Evolutionary conservation across 2,113 vertebrate species (phyloP), one percentile per base, ranked within the genome.

Genomic region (Callionymus lyra): DNA sequence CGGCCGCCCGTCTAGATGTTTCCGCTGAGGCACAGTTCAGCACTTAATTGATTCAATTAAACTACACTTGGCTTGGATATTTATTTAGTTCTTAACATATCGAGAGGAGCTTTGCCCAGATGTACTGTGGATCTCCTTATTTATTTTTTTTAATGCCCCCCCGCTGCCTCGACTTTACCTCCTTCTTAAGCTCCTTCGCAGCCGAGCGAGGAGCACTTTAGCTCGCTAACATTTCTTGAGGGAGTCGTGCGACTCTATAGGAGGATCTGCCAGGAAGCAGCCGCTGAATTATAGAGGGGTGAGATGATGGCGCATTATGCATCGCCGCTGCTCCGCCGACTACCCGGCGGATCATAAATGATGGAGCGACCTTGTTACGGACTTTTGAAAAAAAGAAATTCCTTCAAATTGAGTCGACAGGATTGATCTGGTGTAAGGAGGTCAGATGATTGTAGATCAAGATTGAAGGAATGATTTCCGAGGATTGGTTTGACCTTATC

Each of bases 161-260:
- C 21, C 21, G 21, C 21, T 8, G 21, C 10, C 18, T 37, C 14
- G 3, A 12, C 16, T 38, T n/a, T 45, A 5, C 36, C 10, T 33
- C 9, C 38, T n/a, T 19, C 32, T 27, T 5, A 27, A 27, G 21
- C 9, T 62, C 10, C n/a, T 32, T 64, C 16, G 44, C 18, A 33
- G 40, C 38, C 67, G 27, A 31, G 85, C 86, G 41, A 86, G 70
- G 49, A 70, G 74, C 43, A 86, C 83, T 77, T 89, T 87, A 41
- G 34, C 39, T 27, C 6, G 21, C 53, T 38, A 39, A 46, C 10
- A 59, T 35, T 27, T 50, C 47, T 31, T 45, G 34, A 34, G 35
- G 34, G 38, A 9, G 11, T n/a, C 6, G 13, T 36, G 35, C 31
- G 39, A 45, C 18, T 27, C 21, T 31, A 41, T 33, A 15, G 35